Base-by-base conservation (phyloP, 2,888 invertebrate species). In the Drosophila monieri region DNA sequence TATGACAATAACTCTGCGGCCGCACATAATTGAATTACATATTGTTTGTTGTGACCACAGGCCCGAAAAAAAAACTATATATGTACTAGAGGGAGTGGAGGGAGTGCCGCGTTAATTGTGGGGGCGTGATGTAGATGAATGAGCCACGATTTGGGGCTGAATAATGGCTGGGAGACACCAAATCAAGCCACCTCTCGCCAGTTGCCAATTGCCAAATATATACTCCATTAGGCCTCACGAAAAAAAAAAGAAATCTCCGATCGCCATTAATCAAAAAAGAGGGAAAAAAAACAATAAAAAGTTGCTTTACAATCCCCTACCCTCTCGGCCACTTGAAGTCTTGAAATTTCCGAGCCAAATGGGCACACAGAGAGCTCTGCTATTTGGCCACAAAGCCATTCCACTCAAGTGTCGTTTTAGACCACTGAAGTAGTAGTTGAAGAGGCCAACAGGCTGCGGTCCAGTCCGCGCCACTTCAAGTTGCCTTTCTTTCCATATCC, bases 111-210 rank as follows among this genome's bases (percentile, higher is more conserved):
- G 78, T 78, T 88, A 88, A 88, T 85, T 88, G 80, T 73, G 73
- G 65, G 80, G 84, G 86, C 88, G 84, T 86, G 88, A 83, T 80
- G 68, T 84, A 85, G 88, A 84, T 88, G 84, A 84, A 84, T 87
- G 68, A 53, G 64, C 73, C 32, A 48, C 73, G 80, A 80, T 80
- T 85, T 68, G 58, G 49, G 59, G 55, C 30, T 67, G 43, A 41
- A 25, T 62, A 35, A 54, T 51, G 32, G 71, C 61, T n/a, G 48
- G 25, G 49, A 12, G 41, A 59, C 65, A 37, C 27, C 43, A 44
- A 62, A 62, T 43, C 64, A 3, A 62, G 35, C 8, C 49, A 30
- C 14, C 35, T 15, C 57, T 57, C 57, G 59, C 27, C 48, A 48
- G 48, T 49, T 48, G 57, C 44, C 61, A 65, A 46, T 59, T 41